These are phyloP conservation scores for Pollicipes pollicipes DNA, from an alignment of 1,140 invertebrate species.

Conservation along the genomic window DNA sequence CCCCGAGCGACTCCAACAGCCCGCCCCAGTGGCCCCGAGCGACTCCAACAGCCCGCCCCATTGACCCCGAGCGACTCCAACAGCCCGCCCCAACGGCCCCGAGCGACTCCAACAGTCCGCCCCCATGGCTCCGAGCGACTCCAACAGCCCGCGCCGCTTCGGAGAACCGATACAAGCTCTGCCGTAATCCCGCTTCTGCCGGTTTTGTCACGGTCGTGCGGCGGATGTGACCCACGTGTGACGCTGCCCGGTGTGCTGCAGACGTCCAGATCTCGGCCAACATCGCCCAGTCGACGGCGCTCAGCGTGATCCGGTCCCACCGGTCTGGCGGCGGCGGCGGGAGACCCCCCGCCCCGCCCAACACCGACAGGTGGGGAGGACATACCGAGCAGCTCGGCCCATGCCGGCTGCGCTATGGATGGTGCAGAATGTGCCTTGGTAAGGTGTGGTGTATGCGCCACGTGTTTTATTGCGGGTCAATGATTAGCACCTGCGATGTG, in stretches of 20 bases:
- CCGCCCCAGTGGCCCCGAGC: too few relatives aligned
- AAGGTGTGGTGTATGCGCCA: constrained; percentile 30
- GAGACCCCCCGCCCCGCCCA: constrained; percentile 8
- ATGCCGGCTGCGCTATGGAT: not conserved
- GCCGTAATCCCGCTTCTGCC: not conserved
- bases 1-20: too few relatives aligned
- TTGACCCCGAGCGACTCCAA: too few relatives aligned
- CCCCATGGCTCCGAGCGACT: too few relatives aligned
- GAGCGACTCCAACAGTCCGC: too few relatives aligned
- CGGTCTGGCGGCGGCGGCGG: constrained; percentile 24
- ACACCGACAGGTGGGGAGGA: constrained; percentile 10
- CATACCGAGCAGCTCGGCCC: constrained; percentile 15
- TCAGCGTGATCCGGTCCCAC: constrained; percentile 76
- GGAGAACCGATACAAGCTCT: too few relatives aligned
- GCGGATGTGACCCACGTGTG: too few relatives aligned
- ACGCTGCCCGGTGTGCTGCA: constrained; percentile 20
- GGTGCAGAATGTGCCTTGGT: not conserved
- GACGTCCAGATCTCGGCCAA: constrained; percentile 71
- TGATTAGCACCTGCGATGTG: not conserved
- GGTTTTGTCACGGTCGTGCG: not conserved
- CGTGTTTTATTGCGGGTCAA: not conserved
- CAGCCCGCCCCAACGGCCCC: too few relatives aligned
- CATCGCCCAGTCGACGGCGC: constrained; percentile 64
- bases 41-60: too few relatives aligned
- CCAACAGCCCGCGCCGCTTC: too few relatives aligned